Evolutionary conservation across 2,797 vertebrate genomes (phyloP).

Genomic region (Coccyzus lansbergi): DNA sequence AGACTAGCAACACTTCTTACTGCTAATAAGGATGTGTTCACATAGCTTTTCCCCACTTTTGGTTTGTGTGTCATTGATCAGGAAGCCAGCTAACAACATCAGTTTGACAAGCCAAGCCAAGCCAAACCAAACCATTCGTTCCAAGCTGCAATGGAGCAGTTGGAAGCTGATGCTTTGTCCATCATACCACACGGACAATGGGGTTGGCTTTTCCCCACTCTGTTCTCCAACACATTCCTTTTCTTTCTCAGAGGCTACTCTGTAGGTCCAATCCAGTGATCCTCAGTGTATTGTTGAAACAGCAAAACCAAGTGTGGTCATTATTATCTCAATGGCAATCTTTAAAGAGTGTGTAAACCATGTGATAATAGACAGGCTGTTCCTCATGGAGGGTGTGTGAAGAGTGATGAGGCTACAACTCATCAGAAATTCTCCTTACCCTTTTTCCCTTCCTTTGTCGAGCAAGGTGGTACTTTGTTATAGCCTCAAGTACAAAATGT

Average conservation of each 20-base stretch:
- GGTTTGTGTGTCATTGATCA: not conserved
- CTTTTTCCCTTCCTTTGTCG: not conserved
- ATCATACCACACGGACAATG: not conserved
- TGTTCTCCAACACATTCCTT: not conserved
- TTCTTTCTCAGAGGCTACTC: slow-evolving; percentile 8
- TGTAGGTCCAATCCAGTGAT: slow-evolving; percentile 14
- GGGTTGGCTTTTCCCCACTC: not conserved
- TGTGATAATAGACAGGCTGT: not conserved
- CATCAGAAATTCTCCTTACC: not conserved
- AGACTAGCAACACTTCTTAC: not conserved
- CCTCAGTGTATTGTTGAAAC: not conserved
- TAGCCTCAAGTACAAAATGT: not conserved
- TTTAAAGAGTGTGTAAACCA: not conserved
- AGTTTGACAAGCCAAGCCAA: not conserved
- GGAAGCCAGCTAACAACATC: slow-evolving; percentile 3
- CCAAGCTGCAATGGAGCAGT: slow-evolving; percentile 23
- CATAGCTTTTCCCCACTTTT: not conserved
- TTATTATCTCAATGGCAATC: not conserved
- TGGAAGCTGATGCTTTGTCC: slow-evolving; percentile 43
- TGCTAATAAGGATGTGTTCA: not conserved
- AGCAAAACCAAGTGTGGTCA: not conserved
- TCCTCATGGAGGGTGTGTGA: slow-evolving; percentile 13
- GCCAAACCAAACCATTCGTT: slow-evolving; percentile 23
- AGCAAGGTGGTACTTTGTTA: not conserved
- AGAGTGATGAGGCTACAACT: slow-evolving; percentile 35